Conservation (phyloP, 2,888 invertebrate genomes). For the Hypolimnas misippus region DNA sequence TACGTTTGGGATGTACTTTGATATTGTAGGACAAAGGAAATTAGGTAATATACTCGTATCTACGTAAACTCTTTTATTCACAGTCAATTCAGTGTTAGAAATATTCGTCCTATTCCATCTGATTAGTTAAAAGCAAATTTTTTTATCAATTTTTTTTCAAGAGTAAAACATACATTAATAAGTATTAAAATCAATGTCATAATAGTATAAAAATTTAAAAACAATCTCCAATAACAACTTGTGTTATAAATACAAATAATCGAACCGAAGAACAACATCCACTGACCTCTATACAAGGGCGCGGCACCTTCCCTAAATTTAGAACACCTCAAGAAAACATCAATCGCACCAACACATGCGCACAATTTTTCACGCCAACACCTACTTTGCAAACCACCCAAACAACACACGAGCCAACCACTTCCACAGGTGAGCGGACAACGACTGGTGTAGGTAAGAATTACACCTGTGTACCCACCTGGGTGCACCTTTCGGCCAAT, state of each 20-base stretch:
- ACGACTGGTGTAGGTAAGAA: conserved; percentile 48
- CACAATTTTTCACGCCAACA: conserved; percentile 58
- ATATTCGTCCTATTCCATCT: too few species aligned
- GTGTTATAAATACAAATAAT: neutral
- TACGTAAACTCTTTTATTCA: too few species aligned
- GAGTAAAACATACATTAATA: too few species aligned
- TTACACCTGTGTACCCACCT: conserved; percentile 74
- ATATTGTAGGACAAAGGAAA: conserved; percentile 14
- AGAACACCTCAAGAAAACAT: conserved; percentile 83
- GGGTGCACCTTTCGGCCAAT: conserved; percentile 70
- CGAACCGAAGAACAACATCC: conserved; percentile 15
- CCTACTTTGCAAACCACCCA: conserved; percentile 37
- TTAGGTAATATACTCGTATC: too few species aligned
- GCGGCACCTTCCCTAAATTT: conserved; percentile 77
- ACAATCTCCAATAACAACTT: too few species aligned
- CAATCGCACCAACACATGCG: conserved; percentile 82
- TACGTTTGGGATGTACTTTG: conserved; percentile 7
- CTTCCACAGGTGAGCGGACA: conserved; percentile 38
- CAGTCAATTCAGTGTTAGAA: too few species aligned
- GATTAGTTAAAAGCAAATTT: too few species aligned
- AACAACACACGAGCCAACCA: conserved; percentile 43
- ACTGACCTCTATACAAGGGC: conserved; percentile 61
- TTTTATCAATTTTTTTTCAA: too few species aligned
- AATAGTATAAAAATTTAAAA: too few species aligned
- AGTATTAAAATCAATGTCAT: too few species aligned